Percentiles rank a stretch among this genome's conserved stretches.
Evolutionary conservation across 2,888 invertebrate genomes (phyloP).

Genomic region (Ptychoptera contaminata): DNA sequence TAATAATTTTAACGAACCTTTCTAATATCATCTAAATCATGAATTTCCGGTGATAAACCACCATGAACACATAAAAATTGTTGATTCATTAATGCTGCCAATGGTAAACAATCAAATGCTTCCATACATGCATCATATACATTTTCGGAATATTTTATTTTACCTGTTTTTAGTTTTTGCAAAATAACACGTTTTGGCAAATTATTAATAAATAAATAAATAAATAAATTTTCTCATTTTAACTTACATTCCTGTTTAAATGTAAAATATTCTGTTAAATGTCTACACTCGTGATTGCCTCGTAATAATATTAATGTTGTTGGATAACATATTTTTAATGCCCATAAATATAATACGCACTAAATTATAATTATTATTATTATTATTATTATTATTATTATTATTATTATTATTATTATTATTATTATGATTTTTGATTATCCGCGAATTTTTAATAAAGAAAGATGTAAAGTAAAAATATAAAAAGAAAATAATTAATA

Average conservation of each 20-base stretch:
- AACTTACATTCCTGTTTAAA: conserved; percentile 94
- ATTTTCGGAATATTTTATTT: conserved; percentile 98
- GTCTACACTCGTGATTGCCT: conserved; percentile 99
- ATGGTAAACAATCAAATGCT: conserved; percentile 96
- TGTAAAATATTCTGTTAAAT: conserved; percentile 99
- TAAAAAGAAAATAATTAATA: conserved; percentile 20
- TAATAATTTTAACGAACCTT: no score
- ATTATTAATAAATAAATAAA: no score
- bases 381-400: no score
- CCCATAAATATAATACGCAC: conserved; percentile 99
- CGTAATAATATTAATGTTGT: conserved; percentile 96
- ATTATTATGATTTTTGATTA: no score
- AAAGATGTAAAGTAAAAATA: no score
- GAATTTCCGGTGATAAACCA: conserved; percentile 96
- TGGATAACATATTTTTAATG: conserved; percentile 95
- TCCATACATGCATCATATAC: conserved; percentile 99
- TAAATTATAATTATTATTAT: no score
- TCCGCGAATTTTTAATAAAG: not conserved
- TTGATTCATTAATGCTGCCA: conserved; percentile 99
- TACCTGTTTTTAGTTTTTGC: no score
- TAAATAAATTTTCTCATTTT: no score
- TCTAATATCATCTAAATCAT: conserved; percentile 89
- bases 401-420: no score
- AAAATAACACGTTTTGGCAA: no score
- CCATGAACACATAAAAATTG: conserved; percentile 99